Conservation (phyloP, 2,888 invertebrate genomes). For the Oxytorus armatus region DNA sequence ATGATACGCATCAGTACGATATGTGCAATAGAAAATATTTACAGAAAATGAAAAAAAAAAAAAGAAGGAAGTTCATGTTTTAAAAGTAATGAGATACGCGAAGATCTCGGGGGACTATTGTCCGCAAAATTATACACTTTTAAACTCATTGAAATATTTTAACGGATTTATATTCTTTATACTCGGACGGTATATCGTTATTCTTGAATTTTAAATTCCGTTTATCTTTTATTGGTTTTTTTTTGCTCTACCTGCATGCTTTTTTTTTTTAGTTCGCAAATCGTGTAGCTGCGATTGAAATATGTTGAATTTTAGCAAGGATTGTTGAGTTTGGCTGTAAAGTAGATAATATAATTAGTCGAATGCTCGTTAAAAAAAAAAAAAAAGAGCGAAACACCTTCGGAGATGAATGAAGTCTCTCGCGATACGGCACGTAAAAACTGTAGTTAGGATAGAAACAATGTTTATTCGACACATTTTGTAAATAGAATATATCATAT, state of each 20-base stretch:
- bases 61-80: not conserved
- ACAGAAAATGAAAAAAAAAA: slow-evolving; percentile 29
- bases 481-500: slow-evolving; percentile 78
- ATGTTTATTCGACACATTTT: slow-evolving; percentile 80
- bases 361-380: no score
- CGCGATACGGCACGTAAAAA: slow-evolving; percentile 79
- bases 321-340: slow-evolving; percentile 84
- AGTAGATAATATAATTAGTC: slow-evolving; percentile 78
- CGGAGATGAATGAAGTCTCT: slow-evolving; percentile 74
- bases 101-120: slow-evolving; percentile 42
- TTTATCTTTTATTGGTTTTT: slow-evolving; percentile 57
- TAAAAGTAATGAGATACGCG: slow-evolving; percentile 23
- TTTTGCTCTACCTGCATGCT: slow-evolving; percentile 67
- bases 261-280: slow-evolving; percentile 52
- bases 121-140: slow-evolving; percentile 45
- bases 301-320: slow-evolving; percentile 79
- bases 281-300: slow-evolving; percentile 52
- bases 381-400: slow-evolving; percentile 43
- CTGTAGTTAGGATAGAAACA: slow-evolving; percentile 81
- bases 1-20: slow-evolving; percentile 43
- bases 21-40: slow-evolving; percentile 56
- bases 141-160: slow-evolving; percentile 27
- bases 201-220: slow-evolving; percentile 49
- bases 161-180: slow-evolving; percentile 46
- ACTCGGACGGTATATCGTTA: slow-evolving; percentile 15